Evolutionary conservation across 2,797 vertebrate species (phyloP).

Genomic region (Cichlasoma orientale): DNA sequence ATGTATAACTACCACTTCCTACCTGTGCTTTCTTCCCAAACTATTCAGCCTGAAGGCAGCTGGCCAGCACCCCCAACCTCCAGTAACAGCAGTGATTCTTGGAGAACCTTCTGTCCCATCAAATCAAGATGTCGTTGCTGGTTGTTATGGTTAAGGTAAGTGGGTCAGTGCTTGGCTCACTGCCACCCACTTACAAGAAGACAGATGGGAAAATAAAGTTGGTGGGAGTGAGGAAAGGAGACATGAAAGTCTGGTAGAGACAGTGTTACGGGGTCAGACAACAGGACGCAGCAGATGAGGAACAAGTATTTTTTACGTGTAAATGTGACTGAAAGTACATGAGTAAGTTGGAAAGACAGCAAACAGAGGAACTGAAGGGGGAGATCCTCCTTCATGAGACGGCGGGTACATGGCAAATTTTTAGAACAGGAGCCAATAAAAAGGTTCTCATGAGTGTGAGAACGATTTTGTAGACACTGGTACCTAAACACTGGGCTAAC

Average conservation of each 20-base stretch:
- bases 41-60: neutral
- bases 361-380: slow-evolving; percentile 9
- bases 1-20: neutral
- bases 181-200: slow-evolving; percentile 46
- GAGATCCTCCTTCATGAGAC: slow-evolving; percentile 42
- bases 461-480: slow-evolving; percentile 45
- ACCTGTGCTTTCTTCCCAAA: slow-evolving; percentile 12
- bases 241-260: slow-evolving; percentile 4
- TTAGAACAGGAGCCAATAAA: slow-evolving; percentile 65
- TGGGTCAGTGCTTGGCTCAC: slow-evolving; percentile 27
- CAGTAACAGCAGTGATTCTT: slow-evolving; percentile 35
- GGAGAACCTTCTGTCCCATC: slow-evolving; percentile 49
- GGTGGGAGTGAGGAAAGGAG: neutral
- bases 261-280: slow-evolving; percentile 4
- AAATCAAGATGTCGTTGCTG: slow-evolving; percentile 61
- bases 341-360: slow-evolving; percentile 14
- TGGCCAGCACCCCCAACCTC: slow-evolving; percentile 22
- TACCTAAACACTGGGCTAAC: slow-evolving; percentile 3
- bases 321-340: neutral
- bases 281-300: neutral
- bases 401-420: slow-evolving; percentile 67
- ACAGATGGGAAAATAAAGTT: slow-evolving; percentile 49
- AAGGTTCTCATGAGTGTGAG: slow-evolving; percentile 65
- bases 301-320: slow-evolving; percentile 7
- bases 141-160: slow-evolving; percentile 56